These are phyloP conservation scores for Chiridota heheva DNA, from an alignment of 35 echinoderm and acorn worm genomes.

Conservation along the genomic window DNA sequence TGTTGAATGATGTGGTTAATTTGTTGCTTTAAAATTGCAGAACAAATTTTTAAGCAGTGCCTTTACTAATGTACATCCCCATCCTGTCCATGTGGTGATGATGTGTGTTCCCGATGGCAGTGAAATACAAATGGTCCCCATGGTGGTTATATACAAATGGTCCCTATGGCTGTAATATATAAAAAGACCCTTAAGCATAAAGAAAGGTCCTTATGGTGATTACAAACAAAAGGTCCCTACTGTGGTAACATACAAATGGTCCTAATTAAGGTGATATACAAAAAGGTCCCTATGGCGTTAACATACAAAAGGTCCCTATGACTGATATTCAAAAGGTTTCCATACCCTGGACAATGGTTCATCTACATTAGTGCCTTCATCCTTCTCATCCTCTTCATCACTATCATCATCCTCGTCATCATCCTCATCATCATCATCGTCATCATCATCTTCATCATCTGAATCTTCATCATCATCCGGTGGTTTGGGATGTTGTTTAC, in stretches of 20 bases:
- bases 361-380: slow-evolving; percentile 21
- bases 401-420: neutral
- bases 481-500: too few species aligned
- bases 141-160: too few species aligned
- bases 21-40: too few species aligned
- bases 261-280: too few species aligned
- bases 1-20: too few species aligned
- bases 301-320: neutral
- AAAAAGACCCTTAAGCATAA: neutral
- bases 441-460: slow-evolving; percentile 26
- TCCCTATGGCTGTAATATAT: too few species aligned
- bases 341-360: slow-evolving; percentile 21
- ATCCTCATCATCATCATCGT: neutral
- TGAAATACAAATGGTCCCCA: too few species aligned
- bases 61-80: too few species aligned
- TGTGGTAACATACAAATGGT: neutral
- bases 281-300: neutral
- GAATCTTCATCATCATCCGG: slow-evolving; percentile 7
- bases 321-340: neutral
- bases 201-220: neutral
- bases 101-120: too few species aligned
- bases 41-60: too few species aligned
- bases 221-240: neutral
- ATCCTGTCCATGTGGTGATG: too few species aligned
- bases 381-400: neutral